Evolutionary conservation across 2,888 invertebrate genomes (phyloP), one percentile per base, ranked within the genome.

Genomic region (Apodemia duryi): DNA sequence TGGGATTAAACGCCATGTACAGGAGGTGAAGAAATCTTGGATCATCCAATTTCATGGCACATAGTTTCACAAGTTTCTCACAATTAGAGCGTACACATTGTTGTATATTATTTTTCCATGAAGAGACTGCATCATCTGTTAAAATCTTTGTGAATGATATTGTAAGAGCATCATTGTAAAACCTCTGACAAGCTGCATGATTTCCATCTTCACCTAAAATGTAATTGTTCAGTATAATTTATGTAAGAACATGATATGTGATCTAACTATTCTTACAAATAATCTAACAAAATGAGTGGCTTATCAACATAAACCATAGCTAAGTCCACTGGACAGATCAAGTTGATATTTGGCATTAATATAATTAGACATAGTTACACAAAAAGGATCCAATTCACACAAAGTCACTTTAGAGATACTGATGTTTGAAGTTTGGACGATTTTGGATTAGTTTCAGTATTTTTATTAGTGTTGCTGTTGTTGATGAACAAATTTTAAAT

Each of bases 31-130:
- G 92, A 75, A 98, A 94, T 78, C 98, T 97, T 77, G 97, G 96
- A 95, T 98, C 98, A 88, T 98, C 98, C 84, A 99, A 93, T 89
- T 98, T 98, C 76, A 97, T 94, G 73, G 98, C 98, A 92, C 98
- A 97, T 74, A 99, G 93, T 91, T 98, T 97, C 71, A 99, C 95
- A 75, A 98, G 93, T 83, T 97, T 96, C 83, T 97, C 96, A 82
- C 98, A 98, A 83, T 98, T 98, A 78, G 97, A 95, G 79, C 97
- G 94, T 75, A 99, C 98, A 91, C 98, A 98, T 84, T 95, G 96
- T 86, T 99, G 98, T 82, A 99, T 99, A 86, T 98, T 98, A 79
- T 95, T 95, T 89, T 98, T 99, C 99, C 99, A 99, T 79, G 98
- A 98, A 79, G 97, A 97, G 64, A 99, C 98, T 65, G 99, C 98